A percentile compares a stretch with the other conserved stretches of the same genome.
phyloP scores from a whole-genome alignment of 2,888 invertebrate genomes.

The Spodoptera exigua region DNA sequence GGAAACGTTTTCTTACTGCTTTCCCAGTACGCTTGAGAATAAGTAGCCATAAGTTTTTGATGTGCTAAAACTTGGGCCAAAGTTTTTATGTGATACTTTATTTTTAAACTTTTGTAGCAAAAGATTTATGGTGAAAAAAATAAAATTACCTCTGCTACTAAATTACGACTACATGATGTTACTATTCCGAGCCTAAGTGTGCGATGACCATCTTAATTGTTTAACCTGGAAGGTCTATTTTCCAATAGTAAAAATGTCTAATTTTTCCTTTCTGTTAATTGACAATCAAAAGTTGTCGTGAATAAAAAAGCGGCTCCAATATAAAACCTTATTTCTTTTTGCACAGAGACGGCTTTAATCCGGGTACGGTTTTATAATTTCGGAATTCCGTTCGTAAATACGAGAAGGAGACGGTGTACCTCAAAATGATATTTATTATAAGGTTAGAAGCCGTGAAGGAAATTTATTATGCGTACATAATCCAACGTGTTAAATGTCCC shows the following conservation, averaged over 20 bases:
- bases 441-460: constrained; percentile 29
- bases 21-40: constrained; percentile 37
- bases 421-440: constrained; percentile 49
- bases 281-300: too few species aligned
- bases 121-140: neutral
- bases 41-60: constrained; percentile 35
- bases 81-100: constrained; percentile 20
- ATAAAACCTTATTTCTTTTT: neutral
- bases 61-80: constrained; percentile 19
- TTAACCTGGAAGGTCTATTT: neutral
- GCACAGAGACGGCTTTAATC: constrained; percentile 1
- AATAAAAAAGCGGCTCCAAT: neutral
- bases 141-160: neutral
- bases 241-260: neutral
- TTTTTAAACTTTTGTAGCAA: neutral
- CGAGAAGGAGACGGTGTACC: constrained; percentile 24
- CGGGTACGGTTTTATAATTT: constrained; percentile 20
- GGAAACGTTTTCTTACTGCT: constrained; percentile 32
- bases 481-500: constrained; percentile 45
- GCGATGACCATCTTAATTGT: neutral
- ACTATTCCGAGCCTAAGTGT: neutral
- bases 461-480: constrained; percentile 51
- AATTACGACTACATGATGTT: neutral
- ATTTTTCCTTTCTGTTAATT: too few species aligned
- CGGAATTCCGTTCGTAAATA: constrained; percentile 12